phyloP scores from a whole-genome alignment of 2,113 vertebrate genomes.

The Anarhynchus alexandrinus region DNA sequence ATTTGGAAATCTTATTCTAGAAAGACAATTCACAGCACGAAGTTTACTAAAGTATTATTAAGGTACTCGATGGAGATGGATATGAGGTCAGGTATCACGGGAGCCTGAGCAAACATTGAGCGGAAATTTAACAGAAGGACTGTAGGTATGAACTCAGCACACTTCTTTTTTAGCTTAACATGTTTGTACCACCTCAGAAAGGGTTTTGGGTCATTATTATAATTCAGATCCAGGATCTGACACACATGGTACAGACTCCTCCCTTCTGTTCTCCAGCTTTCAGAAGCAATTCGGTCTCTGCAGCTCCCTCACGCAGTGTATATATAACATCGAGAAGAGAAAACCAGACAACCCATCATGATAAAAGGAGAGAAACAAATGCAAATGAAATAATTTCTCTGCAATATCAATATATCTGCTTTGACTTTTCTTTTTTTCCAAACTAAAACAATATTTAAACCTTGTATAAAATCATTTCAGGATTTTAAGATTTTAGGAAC shows the following conservation, averaged over 20 bases:
- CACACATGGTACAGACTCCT: not conserved
- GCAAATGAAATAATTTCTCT: not conserved
- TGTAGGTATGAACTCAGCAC: not conserved
- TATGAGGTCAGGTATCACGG: not conserved
- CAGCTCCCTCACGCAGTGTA: not conserved
- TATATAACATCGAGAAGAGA: not conserved
- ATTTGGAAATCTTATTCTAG: not conserved
- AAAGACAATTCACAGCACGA: not conserved
- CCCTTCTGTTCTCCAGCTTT: not conserved
- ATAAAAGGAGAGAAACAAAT: not conserved
- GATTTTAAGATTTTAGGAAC: not conserved
- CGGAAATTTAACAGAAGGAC: not conserved
- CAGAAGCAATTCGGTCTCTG: not conserved
- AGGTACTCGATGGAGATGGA: not conserved
- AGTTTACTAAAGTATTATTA: not conserved
- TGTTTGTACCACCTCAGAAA: not conserved
- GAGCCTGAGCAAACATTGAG: not conserved
- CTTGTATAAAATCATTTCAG: not conserved
- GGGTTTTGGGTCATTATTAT: not conserved
- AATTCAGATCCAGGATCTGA: not conserved
- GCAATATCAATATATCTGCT: not conserved
- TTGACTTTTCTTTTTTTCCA: accelerated
- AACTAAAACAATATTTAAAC: not conserved
- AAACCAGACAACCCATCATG: not conserved
- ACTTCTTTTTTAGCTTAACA: not conserved